Evolutionary conservation across 2,797 vertebrate genomes (phyloP).

Genomic region (Syngnathus rostellatus): DNA sequence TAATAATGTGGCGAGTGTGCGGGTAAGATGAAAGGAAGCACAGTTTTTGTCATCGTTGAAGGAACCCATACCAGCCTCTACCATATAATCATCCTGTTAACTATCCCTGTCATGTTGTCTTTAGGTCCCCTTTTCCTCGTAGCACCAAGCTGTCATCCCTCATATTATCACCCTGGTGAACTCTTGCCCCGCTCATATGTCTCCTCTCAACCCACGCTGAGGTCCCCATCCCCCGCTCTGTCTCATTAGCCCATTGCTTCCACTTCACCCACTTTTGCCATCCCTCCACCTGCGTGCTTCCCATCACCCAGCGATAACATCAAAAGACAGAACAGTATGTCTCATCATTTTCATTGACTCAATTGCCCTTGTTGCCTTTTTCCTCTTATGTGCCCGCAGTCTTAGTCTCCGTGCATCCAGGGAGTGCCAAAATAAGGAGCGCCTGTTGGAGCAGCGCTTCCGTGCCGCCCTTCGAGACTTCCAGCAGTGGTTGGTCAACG

Average conservation of each 20-base stretch:
- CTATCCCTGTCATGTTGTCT: conserved; percentile 9
- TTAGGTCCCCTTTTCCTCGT: conserved; percentile 20
- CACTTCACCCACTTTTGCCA: conserved; percentile 63
- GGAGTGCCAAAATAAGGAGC: conserved; percentile 92
- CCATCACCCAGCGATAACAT: conserved; percentile 15
- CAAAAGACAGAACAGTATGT: conserved; percentile 18
- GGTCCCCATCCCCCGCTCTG: conserved; percentile 35
- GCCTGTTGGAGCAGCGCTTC: conserved; percentile 88
- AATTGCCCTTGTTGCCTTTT: neutral
- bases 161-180: conserved; percentile 50
- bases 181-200: conserved; percentile 59
- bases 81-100: conserved; percentile 1
- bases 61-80: neutral
- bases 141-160: conserved; percentile 41
- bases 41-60: neutral
- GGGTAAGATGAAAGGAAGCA: neutral
- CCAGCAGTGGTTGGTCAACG: conserved; percentile 90
- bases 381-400: conserved; percentile 50
- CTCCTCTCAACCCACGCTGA: conserved; percentile 40
- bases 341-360: conserved; percentile 15
- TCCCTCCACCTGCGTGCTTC: conserved; percentile 60
- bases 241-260: conserved; percentile 56
- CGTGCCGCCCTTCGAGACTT: conserved; percentile 78
- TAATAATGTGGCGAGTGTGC: neutral
- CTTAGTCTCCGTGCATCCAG: conserved; percentile 88